Evolutionary conservation across 2,888 invertebrate genomes (phyloP), one percentile per base, ranked within the genome.

Genomic region (Euphydryas editha): DNA sequence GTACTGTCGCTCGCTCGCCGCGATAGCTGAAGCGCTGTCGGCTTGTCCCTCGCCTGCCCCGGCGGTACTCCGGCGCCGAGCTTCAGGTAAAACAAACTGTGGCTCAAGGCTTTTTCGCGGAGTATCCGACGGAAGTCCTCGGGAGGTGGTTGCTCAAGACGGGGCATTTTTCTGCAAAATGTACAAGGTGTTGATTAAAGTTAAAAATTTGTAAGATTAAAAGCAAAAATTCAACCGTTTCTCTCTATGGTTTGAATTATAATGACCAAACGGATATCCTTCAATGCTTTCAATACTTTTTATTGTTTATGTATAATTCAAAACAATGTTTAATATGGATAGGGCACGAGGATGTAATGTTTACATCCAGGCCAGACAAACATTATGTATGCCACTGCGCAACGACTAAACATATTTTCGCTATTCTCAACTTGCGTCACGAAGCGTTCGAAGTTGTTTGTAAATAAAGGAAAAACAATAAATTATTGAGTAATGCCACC

Each of bases 31-130:
- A 67, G 67, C 63, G 67, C 65, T 59, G 67, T 62, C 44, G 76
- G 66, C 61, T 76, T 79, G 61, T 76, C 79, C 61, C 80, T 80
- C 75, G 81, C 79, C 65, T 79, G 76, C 59, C 75, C 84, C 30
- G 83, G 78, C 56, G 78, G 71, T 39, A 82, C 82, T 74, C 87
- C 90, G 57, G 88, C 84, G 77, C 88, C 89, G 72, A 92, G 83
- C 78, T 91, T 91, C 79, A 90, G 76, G 79, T 93, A 93, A 78
- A 93, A 93, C 75, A 92, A 76, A 80, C 93, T 92, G 83, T 93
- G 93, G 79, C 78, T 88, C 42, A 92, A 81, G 63, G 93, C 93
- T 81, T 93, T 93, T 81, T 92, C 92, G 65, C 92, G 87, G 68
- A 93, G 80, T 68, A 92, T 88, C 66, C 90, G 87, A 47, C 93